A percentile compares a stretch with the other conserved stretches of the same genome.
These are phyloP conservation scores for Morelia viridis DNA, from an alignment of 2,797 vertebrate species.

Conservation along the genomic window DNA sequence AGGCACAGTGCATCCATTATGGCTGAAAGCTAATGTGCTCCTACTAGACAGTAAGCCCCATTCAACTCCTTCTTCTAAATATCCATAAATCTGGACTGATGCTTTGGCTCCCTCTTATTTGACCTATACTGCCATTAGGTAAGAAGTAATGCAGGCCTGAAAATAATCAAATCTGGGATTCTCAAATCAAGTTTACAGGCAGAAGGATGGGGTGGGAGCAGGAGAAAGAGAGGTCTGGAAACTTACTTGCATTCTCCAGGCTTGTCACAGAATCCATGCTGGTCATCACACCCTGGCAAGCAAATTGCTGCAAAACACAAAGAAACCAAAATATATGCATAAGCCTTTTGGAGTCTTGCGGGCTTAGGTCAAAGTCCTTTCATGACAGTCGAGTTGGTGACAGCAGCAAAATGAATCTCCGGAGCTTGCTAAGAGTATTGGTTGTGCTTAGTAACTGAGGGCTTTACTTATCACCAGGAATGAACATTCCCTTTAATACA, in stretches of 20 bases:
- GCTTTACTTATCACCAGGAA: slow-evolving; percentile 76
- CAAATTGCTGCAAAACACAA: slow-evolving; percentile 85
- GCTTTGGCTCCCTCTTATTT: slow-evolving; percentile 32
- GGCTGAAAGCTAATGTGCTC: neutral
- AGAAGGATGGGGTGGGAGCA: too few species aligned
- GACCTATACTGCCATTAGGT: slow-evolving; percentile 4
- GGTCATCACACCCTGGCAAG: slow-evolving; percentile 93
- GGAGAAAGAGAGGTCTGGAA: slow-evolving; percentile 20
- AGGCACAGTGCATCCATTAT: slow-evolving; percentile 5
- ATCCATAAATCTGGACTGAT: slow-evolving; percentile 38
- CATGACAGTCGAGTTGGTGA: slow-evolving; percentile 50
- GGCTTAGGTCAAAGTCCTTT: slow-evolving; percentile 39
- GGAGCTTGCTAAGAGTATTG: slow-evolving; percentile 63
- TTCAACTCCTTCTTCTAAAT: neutral
- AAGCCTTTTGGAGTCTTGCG: slow-evolving; percentile 51
- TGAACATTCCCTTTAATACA: slow-evolving; percentile 88
- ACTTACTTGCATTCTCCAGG: slow-evolving; percentile 99
- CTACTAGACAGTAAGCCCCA: neutral
- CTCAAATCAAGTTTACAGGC: neutral
- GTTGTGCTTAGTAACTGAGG: slow-evolving; percentile 69
- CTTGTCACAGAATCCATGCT: slow-evolving; percentile 93
- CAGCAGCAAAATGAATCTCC: slow-evolving; percentile 65
- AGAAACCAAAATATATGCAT: slow-evolving; percentile 36
- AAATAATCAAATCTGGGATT: slow-evolving; percentile 14
- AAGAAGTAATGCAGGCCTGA: slow-evolving; percentile 34